Evolutionary conservation across 2,888 invertebrate genomes (phyloP), one percentile per base, ranked within the genome.

Genomic region (Drosophila siamana): DNA sequence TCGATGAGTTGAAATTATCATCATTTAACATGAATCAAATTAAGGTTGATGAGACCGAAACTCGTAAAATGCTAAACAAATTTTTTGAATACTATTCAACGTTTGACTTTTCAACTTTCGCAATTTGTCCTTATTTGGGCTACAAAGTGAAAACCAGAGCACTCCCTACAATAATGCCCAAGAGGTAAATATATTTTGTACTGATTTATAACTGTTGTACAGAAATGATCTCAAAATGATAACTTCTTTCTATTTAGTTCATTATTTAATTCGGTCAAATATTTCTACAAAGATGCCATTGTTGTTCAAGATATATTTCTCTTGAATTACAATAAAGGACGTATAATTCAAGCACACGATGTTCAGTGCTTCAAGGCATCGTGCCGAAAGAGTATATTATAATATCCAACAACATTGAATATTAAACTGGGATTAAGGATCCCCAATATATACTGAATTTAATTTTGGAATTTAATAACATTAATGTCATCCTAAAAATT

Each of bases 41-140:
- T 15, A 4, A 13, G 15, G 50, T 50, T 15, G 8, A 50, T 22
- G n/a, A 24, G 9, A 13, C 19, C 7, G 19, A 48, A 48, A 48
- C 48, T 8, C 30, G 48, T 7, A 33, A 48, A 19, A 48, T 48
- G 19, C 26, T 33, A 7, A 0, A 4, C 0, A 3, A 24, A 6
- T 36, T 50, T 24, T 38, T 36, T 8, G 8, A 50, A 50, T 50
- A 50, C 50, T 50, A 36, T 16, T 38, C 36, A 6, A 22, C 5
- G 2, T 50, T 50, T 6, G 13, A 22, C 9, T 50, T 50, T 22
- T 4, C 13, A 3, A 9, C 2, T 9, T 22, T 2, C 8, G 36
- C 36, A 15, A 33, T 33, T 19, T 33, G 48, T 4, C 48, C 30
- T n/a, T 48, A 48, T 19, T n/a, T 48, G 48, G 48, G 48, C 8